These are phyloP conservation scores for Aplysia californica DNA, from an alignment of 1,140 invertebrate species.

Conservation along the genomic window DNA sequence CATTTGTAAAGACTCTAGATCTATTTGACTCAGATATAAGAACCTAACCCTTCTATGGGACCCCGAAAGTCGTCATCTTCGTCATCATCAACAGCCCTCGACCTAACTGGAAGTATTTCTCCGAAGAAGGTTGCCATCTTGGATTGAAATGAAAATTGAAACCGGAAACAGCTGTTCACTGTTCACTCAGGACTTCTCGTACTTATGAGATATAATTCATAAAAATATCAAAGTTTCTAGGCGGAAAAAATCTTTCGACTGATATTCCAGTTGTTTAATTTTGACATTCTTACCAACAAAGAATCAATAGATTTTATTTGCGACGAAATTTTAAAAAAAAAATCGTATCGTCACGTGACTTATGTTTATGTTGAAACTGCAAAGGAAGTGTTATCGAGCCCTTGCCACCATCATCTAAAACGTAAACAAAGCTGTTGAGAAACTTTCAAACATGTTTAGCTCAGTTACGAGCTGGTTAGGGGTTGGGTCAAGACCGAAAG, in stretches of 20 bases:
- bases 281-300: too few relatives aligned
- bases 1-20: too few relatives aligned
- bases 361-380: conserved; percentile 37
- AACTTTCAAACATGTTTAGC: conserved; percentile 61
- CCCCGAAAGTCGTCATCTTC: conserved; percentile 61
- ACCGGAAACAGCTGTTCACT: conserved; percentile 25
- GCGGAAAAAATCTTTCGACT: too few relatives aligned
- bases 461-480: conserved; percentile 61
- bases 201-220: background rate
- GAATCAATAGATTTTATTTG: too few relatives aligned
- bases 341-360: conserved; percentile 39
- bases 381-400: background rate
- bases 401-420: too few relatives aligned
- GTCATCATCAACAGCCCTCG: conserved; percentile 61
- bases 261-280: too few relatives aligned
- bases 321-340: background rate
- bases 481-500: conserved; percentile 44
- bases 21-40: too few relatives aligned
- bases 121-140: conserved; percentile 62
- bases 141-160: too few relatives aligned
- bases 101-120: conserved; percentile 56
- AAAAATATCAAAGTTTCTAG: too few relatives aligned
- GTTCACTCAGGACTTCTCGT: background rate
- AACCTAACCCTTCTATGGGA: too few relatives aligned
- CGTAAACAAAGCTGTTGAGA: too few relatives aligned